A percentile compares a stretch with the other conserved stretches of the same genome.
These are phyloP conservation scores for Leptopilina boulardi DNA, from an alignment of 1,140 invertebrate species.

Conservation along the genomic window DNA sequence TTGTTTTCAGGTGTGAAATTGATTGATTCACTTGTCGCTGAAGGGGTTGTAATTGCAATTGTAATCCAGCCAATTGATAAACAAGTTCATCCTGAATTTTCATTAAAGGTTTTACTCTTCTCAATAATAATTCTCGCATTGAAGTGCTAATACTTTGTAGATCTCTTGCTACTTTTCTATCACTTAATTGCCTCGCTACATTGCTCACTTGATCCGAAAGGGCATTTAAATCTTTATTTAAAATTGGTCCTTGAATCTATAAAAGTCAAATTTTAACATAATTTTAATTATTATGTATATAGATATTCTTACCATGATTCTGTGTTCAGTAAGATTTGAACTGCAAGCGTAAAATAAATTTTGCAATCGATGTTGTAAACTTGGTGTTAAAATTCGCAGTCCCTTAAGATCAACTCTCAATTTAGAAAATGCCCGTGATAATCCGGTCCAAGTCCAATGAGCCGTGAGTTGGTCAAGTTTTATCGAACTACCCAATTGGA, in stretches of 20 bases:
- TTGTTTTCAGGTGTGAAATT: constrained; percentile 82
- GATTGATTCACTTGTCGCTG: constrained; percentile 83
- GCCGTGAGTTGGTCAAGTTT: constrained; percentile 80
- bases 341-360: constrained; percentile 80
- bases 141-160: constrained; percentile 80
- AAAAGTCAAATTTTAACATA: too few relatives aligned
- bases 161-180: constrained; percentile 80
- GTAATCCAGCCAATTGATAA: constrained; percentile 84
- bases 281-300: too few relatives aligned
- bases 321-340: constrained; percentile 83
- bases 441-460: constrained; percentile 79
- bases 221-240: constrained; percentile 83
- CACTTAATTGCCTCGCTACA: constrained; percentile 83
- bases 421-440: constrained; percentile 75
- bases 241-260: constrained; percentile 79
- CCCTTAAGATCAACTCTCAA: constrained; percentile 73
- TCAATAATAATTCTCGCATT: constrained; percentile 80
- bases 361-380: constrained; percentile 79
- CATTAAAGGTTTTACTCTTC: constrained; percentile 82
- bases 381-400: constrained; percentile 77
- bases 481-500: constrained; percentile 80
- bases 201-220: constrained; percentile 85
- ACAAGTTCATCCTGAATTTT: constrained; percentile 82
- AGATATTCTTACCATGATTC: constrained; percentile 75
- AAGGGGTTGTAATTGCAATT: constrained; percentile 83